Evolutionary conservation across 2,113 vertebrate genomes (phyloP).

Genomic region (Neomonachus schauinslandi): DNA sequence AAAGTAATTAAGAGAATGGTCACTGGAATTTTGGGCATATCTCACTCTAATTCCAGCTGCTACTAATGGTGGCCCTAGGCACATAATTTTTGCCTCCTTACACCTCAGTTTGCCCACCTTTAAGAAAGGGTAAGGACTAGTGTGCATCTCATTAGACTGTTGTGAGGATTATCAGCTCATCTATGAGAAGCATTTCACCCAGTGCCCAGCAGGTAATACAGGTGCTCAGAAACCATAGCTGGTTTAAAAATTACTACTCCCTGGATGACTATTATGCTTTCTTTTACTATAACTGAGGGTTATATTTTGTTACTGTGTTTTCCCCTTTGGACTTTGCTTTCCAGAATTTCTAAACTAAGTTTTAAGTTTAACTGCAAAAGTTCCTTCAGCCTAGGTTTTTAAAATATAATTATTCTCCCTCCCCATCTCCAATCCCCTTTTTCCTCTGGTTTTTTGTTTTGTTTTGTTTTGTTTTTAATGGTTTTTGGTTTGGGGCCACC

Average conservation of each 20-base stretch:
- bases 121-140: background rate
- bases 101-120: background rate
- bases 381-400: slow-evolving; percentile 23
- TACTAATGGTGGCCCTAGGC: background rate
- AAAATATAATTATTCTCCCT: slow-evolving; percentile 21
- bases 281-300: slow-evolving; percentile 17
- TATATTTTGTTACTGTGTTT: slow-evolving; percentile 17
- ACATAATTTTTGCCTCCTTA: slow-evolving; percentile 29
- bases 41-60: background rate
- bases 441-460: background rate
- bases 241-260: background rate
- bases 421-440: background rate
- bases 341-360: slow-evolving; percentile 47
- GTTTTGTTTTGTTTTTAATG: slow-evolving; percentile 22
- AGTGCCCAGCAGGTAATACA: background rate
- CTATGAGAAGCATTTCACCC: background rate
- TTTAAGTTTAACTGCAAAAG: slow-evolving; percentile 43
- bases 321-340: slow-evolving; percentile 41
- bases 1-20: background rate
- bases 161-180: background rate
- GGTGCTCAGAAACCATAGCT: background rate
- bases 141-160: background rate
- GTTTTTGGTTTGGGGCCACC: background rate
- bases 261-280: background rate
- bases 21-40: slow-evolving; percentile 20